Base-by-base conservation (phyloP, 1,140 invertebrate genomes). In the Drosophila melanica region DNA sequence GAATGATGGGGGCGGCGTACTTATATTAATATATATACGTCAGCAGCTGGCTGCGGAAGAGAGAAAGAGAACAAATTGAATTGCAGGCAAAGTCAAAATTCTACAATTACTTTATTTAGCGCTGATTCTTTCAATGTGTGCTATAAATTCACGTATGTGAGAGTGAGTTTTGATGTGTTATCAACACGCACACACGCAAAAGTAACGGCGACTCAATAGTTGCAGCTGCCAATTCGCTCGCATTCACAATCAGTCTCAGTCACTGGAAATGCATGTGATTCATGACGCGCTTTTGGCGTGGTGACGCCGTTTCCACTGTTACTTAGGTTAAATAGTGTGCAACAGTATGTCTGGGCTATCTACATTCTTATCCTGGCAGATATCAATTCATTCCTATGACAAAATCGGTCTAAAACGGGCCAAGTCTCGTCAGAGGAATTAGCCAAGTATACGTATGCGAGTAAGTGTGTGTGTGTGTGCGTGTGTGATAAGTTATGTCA, bases 191-290 rank as follows among this genome's bases (percentile, higher is more conserved):
- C 41, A 64, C 16, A 68, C 37, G 55, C 16, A 12, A 23, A 58
- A 64, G 27, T 35, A 42, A 57, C 60, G 30, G 11, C 48, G 54
- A 58, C 59, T 66, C 27, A 51, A 45, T 58, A 58, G 35, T 53
- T 73, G 64, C 81, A 86, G 47, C 48, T 78, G 74, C 30, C 30
- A 18, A 60, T 37, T 67, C n/a, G 55, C 33, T 58, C 55, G 35
- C 41, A 44, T 35, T 72, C 58, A 35, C 30, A 55, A 63, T 35
- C 33, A 35, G 9, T 45, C 67, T 35, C 33, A 35, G 33, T 44
- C 70, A 66, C 66, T 63, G 45, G 30, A n/a, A 69, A 35, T 65
- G 59, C 72, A 69, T 81, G 79, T 81, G 80, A 84, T 79, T 84
- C 79, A 84, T 84, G 79, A 79, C 79, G 72, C 64, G 58, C 5